phyloP scores from a whole-genome alignment of 2,888 invertebrate species.

The Apeira syringaria region DNA sequence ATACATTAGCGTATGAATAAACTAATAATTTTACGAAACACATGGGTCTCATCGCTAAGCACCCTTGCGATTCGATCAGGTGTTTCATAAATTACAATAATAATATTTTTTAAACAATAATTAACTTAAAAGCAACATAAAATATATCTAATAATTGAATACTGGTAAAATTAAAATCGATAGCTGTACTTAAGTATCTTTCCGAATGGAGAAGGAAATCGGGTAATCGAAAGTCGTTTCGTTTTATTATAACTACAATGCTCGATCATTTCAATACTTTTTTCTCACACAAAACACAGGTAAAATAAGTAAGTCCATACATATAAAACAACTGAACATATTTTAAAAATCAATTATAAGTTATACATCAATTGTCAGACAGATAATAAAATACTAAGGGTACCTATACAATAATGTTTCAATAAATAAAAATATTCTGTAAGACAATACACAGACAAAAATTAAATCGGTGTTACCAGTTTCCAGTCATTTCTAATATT shows the following conservation, averaged over 20 bases:
- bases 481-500: no score
- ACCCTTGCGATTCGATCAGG: constrained; percentile 64
- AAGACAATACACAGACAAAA: no score
- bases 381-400: no score
- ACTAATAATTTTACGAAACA: constrained; percentile 44
- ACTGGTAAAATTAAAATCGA: constrained; percentile 8
- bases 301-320: constrained; percentile 8
- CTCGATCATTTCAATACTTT: constrained; percentile 52
- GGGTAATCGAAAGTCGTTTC: constrained; percentile 73
- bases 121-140: background rate
- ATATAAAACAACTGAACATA: constrained; percentile 3
- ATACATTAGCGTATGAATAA: background rate
- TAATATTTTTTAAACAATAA: constrained; percentile 10
- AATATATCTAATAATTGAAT: constrained; percentile 3
- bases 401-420: no score
- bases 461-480: no score
- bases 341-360: no score
- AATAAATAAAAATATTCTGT: no score
- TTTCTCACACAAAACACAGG: constrained; percentile 52
- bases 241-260: constrained; percentile 64
- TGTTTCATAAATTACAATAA: constrained; percentile 37
- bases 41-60: constrained; percentile 57
- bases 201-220: constrained; percentile 57
- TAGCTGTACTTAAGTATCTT: constrained; percentile 1
- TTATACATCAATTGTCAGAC: no score